These are phyloP conservation scores for Alviniconcha strummeri DNA, from an alignment of 2,888 invertebrate species.

Conservation along the genomic window DNA sequence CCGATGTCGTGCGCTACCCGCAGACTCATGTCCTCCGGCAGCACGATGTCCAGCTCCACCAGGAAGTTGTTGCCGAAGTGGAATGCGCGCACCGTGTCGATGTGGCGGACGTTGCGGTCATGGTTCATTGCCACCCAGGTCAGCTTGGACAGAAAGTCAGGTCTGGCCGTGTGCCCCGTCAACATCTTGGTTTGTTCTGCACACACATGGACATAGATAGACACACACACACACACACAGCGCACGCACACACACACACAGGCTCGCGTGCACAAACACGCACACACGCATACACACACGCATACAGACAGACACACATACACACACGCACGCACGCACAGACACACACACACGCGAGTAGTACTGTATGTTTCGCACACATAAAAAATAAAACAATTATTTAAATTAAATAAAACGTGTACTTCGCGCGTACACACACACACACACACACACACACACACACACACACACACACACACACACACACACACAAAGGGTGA, in stretches of 20 bases:
- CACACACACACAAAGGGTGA: too few relatives aligned
- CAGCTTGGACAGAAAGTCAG: conserved; percentile 69
- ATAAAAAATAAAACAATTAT: too few relatives aligned
- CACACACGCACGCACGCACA: background rate
- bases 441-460: too few relatives aligned
- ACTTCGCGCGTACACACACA: too few relatives aligned
- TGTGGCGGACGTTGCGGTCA: conserved; percentile 61
- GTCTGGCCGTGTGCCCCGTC: conserved; percentile 70
- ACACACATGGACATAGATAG: background rate
- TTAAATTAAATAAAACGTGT: too few relatives aligned
- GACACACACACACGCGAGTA: background rate
- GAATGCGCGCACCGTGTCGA: conserved; percentile 76
- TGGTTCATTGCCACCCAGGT: conserved; percentile 71
- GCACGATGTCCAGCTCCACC: conserved; percentile 73
- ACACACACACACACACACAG: background rate
- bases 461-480: too few relatives aligned
- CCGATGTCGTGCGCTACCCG: conserved; percentile 75
- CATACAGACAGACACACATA: background rate
- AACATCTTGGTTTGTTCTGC: conserved; percentile 70
- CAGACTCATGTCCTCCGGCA: conserved; percentile 74
- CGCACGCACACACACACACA: background rate
- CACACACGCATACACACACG: background rate
- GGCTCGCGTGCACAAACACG: too few relatives aligned
- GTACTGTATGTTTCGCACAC: too few relatives aligned
- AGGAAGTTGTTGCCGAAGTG: conserved; percentile 75